Base-by-base conservation (phyloP, 2,888 invertebrate species). In the Drosophila picticornis region DNA sequence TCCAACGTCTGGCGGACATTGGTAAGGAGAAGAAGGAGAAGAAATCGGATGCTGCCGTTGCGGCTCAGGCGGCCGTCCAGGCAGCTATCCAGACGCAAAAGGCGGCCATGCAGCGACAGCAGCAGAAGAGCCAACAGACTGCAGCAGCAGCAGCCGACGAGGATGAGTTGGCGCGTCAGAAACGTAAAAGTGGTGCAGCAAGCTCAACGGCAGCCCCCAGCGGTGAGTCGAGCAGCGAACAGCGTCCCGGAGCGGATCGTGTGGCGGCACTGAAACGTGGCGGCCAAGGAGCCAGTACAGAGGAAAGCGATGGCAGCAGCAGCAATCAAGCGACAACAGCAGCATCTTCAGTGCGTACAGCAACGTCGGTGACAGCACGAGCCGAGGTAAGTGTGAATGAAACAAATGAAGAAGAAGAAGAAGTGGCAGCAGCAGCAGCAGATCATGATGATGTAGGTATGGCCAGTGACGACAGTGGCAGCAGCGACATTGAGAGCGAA, bases 151-250 rank as follows among this genome's bases (percentile, higher is more conserved):
- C 81, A 5, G 46, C 56, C 25, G 84, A 97, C 91, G 98, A 98
- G 94, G 97, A 98, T 91, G 98, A 98, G 93, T 97, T 98, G 75
- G 94, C 96, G 13, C 95, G 96, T 90, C 96, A 97, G 79, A 98
- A 98, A 94, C 96, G 96, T 91, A 97, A 97, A 93, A 98, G 97
- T 90, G 78, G 86, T 16, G 94, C 95, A 16, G 95, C 95, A 27
- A 91, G 93, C 55, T 81, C 84, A 5, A 88, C 93, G 11, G 69
- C 85, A 46, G 94, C 94, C 88, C 62, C 61, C 11, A 63, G 66
- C 91, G 92, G 61, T 31, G 64, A 88, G 22, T 40, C 83, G 7
- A 84, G 71, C 38, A 95, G 76, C 53, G 84, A 84, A 43, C 85
- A 96, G 80, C 94, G 95, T 52, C 93, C 95, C 27, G 92, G 94